These are phyloP conservation scores for Agrochola litura DNA, from an alignment of 2,888 invertebrate genomes.

Conservation along the genomic window DNA sequence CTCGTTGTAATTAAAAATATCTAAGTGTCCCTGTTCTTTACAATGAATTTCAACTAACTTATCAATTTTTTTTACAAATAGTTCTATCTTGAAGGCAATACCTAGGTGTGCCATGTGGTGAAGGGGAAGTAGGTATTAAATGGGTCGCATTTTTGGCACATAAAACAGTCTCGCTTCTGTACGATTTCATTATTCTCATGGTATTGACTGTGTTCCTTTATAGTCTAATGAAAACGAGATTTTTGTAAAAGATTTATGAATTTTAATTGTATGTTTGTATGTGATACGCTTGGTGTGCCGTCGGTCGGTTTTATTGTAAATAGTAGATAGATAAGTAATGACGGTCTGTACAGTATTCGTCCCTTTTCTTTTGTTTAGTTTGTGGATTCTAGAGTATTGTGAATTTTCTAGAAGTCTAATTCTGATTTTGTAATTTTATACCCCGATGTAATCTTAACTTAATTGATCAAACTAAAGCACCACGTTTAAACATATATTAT, in stretches of 20 bases:
- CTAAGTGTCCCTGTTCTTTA: background rate
- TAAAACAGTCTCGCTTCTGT: slow-evolving; percentile 34
- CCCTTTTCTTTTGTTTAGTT: slow-evolving; percentile 14
- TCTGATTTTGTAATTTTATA: slow-evolving; percentile 52
- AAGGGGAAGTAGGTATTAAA: background rate
- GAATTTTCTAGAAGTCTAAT: slow-evolving; percentile 20
- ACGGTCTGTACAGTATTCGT: slow-evolving; percentile 43
- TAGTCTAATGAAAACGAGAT: slow-evolving; percentile 68
- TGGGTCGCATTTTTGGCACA: background rate
- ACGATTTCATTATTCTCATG: slow-evolving; percentile 61
- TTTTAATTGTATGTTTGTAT: slow-evolving; percentile 69
- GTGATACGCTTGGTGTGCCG: slow-evolving; percentile 71
- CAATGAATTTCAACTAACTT: too few relatives aligned
- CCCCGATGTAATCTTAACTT: background rate
- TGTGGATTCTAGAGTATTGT: slow-evolving; percentile 12
- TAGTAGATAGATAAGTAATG: slow-evolving; percentile 52
- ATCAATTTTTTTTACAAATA: too few relatives aligned
- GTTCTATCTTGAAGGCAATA: background rate
- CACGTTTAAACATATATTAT: background rate
- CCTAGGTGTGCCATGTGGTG: too few relatives aligned
- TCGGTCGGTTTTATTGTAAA: slow-evolving; percentile 57
- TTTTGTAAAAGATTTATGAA: slow-evolving; percentile 73
- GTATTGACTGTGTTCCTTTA: slow-evolving; percentile 81
- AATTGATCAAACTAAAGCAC: background rate
- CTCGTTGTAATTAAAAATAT: background rate